A percentile compares a stretch with the other conserved stretches of the same genome.
These are phyloP conservation scores for Sminthurinus signatus DNA, from an alignment of 1,140 invertebrate species.

Conservation along the genomic window DNA sequence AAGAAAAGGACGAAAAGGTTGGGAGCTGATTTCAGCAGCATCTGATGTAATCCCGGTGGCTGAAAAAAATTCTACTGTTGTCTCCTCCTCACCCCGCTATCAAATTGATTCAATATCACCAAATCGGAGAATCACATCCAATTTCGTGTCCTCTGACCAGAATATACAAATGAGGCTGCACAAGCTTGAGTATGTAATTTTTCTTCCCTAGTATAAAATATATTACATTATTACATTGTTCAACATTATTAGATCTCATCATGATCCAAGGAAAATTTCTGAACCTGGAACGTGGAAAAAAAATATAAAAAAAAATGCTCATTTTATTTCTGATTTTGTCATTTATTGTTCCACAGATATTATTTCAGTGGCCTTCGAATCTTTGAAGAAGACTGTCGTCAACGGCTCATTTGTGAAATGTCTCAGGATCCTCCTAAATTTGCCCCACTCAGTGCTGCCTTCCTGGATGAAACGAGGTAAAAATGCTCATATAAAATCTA, in stretches of 20 bases:
- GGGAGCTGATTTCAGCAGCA: constrained; percentile 31
- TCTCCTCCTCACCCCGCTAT: not conserved
- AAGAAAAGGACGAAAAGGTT: too few species aligned
- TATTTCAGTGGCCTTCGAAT: constrained; percentile 41
- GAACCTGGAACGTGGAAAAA: too few species aligned
- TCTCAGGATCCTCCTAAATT: constrained; percentile 39
- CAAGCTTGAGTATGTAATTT: constrained; percentile 40
- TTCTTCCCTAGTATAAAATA: too few species aligned
- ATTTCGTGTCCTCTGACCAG: constrained; percentile 17
- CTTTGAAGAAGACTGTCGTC: constrained; percentile 39
- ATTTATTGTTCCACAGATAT: constrained; percentile 14
- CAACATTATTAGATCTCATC: too few species aligned
- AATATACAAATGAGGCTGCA: constrained; percentile 42
- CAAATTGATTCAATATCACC: too few species aligned
- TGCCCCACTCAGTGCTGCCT: constrained; percentile 38
- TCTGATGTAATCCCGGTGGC: constrained; percentile 23
- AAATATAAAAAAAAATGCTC: too few species aligned
- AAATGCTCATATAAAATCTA: too few species aligned
- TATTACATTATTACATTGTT: too few species aligned
- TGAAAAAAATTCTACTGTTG: not conserved
- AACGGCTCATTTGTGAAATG: constrained; percentile 41
- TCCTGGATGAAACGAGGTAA: constrained; percentile 43
- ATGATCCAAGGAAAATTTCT: too few species aligned
- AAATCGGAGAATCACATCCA: not conserved
- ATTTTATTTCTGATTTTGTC: not conserved